Conservation (phyloP, 1,140 invertebrate genomes). For the Atta cephalotes region DNA sequence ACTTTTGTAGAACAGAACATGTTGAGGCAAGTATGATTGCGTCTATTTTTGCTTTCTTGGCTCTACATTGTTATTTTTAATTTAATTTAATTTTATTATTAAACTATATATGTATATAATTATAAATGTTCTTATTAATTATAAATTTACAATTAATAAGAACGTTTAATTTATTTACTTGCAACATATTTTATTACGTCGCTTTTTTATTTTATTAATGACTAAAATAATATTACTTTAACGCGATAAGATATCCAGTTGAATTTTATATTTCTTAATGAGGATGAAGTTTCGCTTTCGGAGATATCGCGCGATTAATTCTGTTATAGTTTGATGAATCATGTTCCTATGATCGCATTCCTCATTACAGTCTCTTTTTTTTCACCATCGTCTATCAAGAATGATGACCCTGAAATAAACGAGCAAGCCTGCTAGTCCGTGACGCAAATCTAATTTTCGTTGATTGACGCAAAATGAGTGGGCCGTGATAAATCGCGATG, state of each 20-base stretch:
- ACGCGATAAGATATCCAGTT: background rate
- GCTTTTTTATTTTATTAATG: background rate
- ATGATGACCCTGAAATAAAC: constrained; percentile 36
- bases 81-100: background rate
- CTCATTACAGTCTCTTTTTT: background rate
- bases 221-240: background rate
- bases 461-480: constrained; percentile 62
- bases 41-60: too few relatives aligned
- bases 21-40: too few relatives aligned
- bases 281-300: background rate
- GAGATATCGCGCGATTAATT: constrained; percentile 12
- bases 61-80: background rate
- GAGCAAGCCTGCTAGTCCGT: background rate
- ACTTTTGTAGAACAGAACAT: constrained; percentile 36
- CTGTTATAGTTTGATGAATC: constrained; percentile 12
- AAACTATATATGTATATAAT: background rate
- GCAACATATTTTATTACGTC: too few relatives aligned
- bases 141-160: background rate
- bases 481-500: constrained; percentile 62
- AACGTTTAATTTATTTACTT: too few relatives aligned
- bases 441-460: constrained; percentile 70
- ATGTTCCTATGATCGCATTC: background rate
- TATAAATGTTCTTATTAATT: background rate
- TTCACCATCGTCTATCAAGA: constrained; percentile 3
- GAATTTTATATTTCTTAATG: background rate